These are phyloP conservation scores for Lophius americanus DNA, from an alignment of 2,797 vertebrate species.

Conservation along the genomic window DNA sequence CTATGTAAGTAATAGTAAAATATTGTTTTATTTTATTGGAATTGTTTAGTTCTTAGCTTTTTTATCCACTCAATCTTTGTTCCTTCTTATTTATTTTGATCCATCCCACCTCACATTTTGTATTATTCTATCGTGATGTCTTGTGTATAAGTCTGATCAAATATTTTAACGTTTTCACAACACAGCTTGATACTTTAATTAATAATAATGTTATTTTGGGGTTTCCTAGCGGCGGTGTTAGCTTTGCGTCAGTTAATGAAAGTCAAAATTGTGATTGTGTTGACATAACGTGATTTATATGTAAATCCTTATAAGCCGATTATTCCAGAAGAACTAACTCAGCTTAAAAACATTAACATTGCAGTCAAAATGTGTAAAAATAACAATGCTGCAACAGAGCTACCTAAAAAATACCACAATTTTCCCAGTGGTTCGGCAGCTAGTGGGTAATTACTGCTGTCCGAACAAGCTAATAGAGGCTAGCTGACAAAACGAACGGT, in stretches of 20 bases:
- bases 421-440: not conserved
- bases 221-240: not conserved
- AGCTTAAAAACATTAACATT: rapidly evolving
- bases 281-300: not conserved
- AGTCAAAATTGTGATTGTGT: not conserved
- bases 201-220: too few species aligned
- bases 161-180: too few species aligned
- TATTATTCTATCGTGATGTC: too few species aligned
- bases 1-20: too few species aligned
- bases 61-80: too few species aligned
- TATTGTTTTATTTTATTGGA: too few species aligned
- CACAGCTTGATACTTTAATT: too few species aligned
- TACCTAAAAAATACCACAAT: not conserved
- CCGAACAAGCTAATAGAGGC: constrained; percentile 1
- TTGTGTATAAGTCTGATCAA: too few species aligned
- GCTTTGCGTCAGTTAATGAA: too few species aligned
- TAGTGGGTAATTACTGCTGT: constrained; percentile 13
- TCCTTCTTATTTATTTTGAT: too few species aligned
- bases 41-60: too few species aligned
- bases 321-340: rapidly evolving
- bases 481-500: constrained; percentile 29
- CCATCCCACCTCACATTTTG: too few species aligned
- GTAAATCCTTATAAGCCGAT: constrained; percentile 8
- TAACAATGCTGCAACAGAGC: rapidly evolving
- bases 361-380: rapidly evolving